phyloP scores from a whole-genome alignment of 2,797 vertebrate species.

The Triplophysa yarkandensis region DNA sequence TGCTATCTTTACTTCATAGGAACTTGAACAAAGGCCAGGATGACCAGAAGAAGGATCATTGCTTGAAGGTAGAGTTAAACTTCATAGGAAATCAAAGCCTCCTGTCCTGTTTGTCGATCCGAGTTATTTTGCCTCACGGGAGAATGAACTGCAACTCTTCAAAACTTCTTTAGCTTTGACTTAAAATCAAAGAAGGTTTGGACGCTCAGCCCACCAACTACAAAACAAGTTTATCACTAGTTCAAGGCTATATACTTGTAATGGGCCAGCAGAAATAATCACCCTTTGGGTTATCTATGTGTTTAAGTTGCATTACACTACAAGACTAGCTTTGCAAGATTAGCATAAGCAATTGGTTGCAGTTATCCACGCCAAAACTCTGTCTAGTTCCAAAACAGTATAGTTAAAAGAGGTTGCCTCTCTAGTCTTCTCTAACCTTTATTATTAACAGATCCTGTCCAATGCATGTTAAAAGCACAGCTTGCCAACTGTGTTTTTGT shows the following conservation, averaged over 20 bases:
- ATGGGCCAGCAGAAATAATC: background rate
- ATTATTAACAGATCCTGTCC: background rate
- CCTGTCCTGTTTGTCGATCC: background rate
- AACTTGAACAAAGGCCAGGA: background rate
- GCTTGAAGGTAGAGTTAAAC: background rate
- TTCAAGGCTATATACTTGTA: background rate
- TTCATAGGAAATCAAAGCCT: background rate
- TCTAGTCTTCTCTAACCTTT: background rate
- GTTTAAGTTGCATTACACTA: background rate
- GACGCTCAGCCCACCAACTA: background rate
- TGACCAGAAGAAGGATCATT: background rate
- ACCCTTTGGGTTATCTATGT: background rate
- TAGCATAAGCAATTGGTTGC: background rate
- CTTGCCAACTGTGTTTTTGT: background rate
- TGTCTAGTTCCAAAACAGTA: background rate
- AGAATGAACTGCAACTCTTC: background rate
- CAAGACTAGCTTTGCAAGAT: background rate
- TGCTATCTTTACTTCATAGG: background rate
- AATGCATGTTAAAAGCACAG: background rate
- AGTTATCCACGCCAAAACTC: background rate
- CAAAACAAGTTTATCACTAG: background rate
- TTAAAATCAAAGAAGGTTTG: background rate
- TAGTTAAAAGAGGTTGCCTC: background rate
- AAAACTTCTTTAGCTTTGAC: background rate
- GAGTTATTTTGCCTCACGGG: background rate